Base-by-base conservation (phyloP, 2,797 vertebrate genomes). In the Vipera ursinii region DNA sequence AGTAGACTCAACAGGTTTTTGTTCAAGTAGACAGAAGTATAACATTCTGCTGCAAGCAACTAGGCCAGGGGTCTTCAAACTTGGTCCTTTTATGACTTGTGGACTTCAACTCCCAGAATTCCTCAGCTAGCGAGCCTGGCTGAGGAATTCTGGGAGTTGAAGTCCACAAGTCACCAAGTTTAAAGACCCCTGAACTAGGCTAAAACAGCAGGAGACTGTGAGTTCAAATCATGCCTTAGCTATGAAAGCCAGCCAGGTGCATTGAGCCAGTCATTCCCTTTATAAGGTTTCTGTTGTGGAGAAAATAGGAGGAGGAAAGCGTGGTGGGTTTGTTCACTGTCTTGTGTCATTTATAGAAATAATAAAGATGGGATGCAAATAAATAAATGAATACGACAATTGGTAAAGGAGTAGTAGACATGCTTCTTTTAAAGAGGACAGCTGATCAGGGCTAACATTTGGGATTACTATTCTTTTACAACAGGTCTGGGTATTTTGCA, bases 381-480 rank as follows among this genome's bases (percentile, higher is more conserved):
- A 38, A 73, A 65, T 14, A n/a, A 65, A n/a, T 15, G n/a, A 65
- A 69, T 0, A 14, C 0, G 0, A 51, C 0, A 2, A 32, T 86
- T 88, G 2, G 17, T 69, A 78, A 56, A 59, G 32, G 48, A 89
- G 24, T 57, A 55, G 20, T 53, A 90, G 61, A 82, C 57, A 14
- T 0, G 12, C 0, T 24, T 82, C 55, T 59, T 88, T 65, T 3
- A 13, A 44, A 32, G 44, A 88, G 56, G 59, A 20, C n/a, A 38
- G 1, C 20, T 59, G 17, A 28, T 22, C 2, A 57, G n/a, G 32
- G 2, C 24, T 8, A 69, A 89, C 17, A 28, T 0, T 0, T 0
- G 0, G 87, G 56, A 13, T 0, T 0, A 3, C 2, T 48, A 24
- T 63, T 32, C 13, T 87, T 87, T 89, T 59, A 51, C 51, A 53